Evolutionary conservation across 2,888 invertebrate species (phyloP).

Genomic region (Artemia sinica): DNA sequence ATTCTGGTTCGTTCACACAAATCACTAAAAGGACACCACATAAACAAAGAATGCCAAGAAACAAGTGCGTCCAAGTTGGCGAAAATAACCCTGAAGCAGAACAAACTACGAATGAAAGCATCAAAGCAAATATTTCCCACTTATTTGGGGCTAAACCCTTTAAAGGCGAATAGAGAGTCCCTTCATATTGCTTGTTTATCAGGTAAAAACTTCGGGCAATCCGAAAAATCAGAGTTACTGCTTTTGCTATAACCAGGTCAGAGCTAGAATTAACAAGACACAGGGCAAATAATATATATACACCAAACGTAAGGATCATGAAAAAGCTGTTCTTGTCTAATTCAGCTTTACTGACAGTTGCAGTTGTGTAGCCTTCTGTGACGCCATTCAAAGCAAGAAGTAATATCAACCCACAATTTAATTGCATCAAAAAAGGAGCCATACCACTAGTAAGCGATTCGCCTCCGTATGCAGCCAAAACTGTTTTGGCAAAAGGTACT

Average conservation of each 20-base stretch:
- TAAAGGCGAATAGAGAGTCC: no score
- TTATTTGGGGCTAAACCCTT: no score
- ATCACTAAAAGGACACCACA: no score
- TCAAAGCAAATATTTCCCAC: no score
- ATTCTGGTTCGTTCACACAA: no score
- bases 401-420: slow-evolving; percentile 77
- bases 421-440: slow-evolving; percentile 58
- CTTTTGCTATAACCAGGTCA: slow-evolving; percentile 91
- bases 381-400: slow-evolving; percentile 87
- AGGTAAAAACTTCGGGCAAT: slow-evolving; percentile 47
- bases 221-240: slow-evolving; percentile 76
- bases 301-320: slow-evolving; percentile 71
- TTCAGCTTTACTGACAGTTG: slow-evolving; percentile 75
- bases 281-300: slow-evolving; percentile 67
- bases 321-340: slow-evolving; percentile 76
- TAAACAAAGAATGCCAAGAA: no score
- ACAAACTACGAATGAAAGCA: no score
- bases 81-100: no score
- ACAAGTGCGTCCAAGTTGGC: no score
- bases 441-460: slow-evolving; percentile 51
- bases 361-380: slow-evolving; percentile 89
- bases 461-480: slow-evolving; percentile 75
- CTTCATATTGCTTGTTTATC: no score
- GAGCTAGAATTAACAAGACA: slow-evolving; percentile 70
- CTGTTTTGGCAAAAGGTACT: slow-evolving; percentile 68